Evolutionary conservation across 1,140 invertebrate species (phyloP).

Genomic region (Magallana angulata): DNA sequence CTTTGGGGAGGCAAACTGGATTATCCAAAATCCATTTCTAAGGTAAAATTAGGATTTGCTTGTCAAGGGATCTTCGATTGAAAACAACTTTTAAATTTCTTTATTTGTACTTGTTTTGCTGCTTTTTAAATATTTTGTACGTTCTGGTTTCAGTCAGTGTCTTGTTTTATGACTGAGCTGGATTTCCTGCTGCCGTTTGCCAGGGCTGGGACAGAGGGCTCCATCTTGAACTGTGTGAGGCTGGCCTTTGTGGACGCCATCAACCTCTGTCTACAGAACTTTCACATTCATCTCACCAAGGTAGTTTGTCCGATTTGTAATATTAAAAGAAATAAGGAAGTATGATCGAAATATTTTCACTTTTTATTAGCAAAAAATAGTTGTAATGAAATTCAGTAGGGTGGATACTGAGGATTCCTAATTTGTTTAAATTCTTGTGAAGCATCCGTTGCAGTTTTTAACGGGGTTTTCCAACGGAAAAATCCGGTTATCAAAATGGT

Average conservation of each 20-base stretch:
- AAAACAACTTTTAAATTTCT: too few species aligned
- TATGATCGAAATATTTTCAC: too few species aligned
- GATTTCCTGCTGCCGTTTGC: slow-evolving; percentile 71
- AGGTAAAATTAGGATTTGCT: slow-evolving; percentile 57
- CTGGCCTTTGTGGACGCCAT: slow-evolving; percentile 70
- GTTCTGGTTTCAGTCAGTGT: slow-evolving; percentile 61
- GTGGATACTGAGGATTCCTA: too few species aligned
- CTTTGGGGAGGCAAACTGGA: slow-evolving; percentile 70
- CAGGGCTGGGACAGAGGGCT: slow-evolving; percentile 68
- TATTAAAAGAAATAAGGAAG: too few species aligned
- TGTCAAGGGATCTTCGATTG: too few species aligned
- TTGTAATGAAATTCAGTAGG: too few species aligned
- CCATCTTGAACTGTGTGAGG: slow-evolving; percentile 66
- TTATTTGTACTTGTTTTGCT: too few species aligned
- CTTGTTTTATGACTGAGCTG: slow-evolving; percentile 64
- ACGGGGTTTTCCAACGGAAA: too few species aligned
- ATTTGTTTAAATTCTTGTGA: too few species aligned
- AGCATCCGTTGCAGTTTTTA: too few species aligned
- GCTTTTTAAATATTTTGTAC: background rate
- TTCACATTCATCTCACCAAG: slow-evolving; percentile 71
- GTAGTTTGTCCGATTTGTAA: slow-evolving; percentile 44
- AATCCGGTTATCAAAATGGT: too few species aligned
- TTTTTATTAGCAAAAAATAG: too few species aligned
- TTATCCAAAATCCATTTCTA: slow-evolving; percentile 73
- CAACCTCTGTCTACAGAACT: slow-evolving; percentile 67